Evolutionary conservation across 2,113 vertebrate genomes (phyloP).

Genomic region (Fregata magnificens): DNA sequence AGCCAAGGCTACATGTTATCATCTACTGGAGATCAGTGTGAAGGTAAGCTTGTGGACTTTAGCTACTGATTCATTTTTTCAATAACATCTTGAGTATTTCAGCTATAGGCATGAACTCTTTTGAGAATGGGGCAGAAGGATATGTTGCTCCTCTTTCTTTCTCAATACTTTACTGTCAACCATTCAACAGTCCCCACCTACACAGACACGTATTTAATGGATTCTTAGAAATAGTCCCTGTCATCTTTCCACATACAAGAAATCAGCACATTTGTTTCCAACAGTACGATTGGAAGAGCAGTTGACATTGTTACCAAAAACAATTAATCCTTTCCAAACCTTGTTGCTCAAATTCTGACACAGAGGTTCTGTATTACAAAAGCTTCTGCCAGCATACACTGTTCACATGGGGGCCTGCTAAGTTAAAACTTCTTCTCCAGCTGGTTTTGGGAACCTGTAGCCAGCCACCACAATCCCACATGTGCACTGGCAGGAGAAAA

Average conservation of each 20-base stretch:
- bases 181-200: not conserved
- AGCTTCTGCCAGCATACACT: not conserved
- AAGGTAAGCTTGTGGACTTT: constrained; percentile 76
- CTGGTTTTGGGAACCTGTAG: not conserved
- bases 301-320: not conserved
- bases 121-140: not conserved
- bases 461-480: not conserved
- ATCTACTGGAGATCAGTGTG: constrained; percentile 83
- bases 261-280: not conserved
- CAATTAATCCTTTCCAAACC: not conserved
- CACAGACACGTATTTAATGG: not conserved
- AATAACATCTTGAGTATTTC: not conserved
- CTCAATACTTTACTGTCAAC: not conserved
- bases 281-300: not conserved
- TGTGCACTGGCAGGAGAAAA: not conserved
- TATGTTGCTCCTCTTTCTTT: not conserved
- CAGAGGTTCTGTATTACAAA: not conserved
- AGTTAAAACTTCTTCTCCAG: not conserved
- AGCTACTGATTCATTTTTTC: not conserved
- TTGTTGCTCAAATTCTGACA: not conserved
- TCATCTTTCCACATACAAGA: not conserved
- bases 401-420: not conserved
- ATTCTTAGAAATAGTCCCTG: not conserved
- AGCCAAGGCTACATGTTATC: constrained; percentile 82
- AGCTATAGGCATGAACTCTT: not conserved